phyloP scores from a whole-genome alignment of 2,113 vertebrate species.

The Tragelaphus scriptus region DNA sequence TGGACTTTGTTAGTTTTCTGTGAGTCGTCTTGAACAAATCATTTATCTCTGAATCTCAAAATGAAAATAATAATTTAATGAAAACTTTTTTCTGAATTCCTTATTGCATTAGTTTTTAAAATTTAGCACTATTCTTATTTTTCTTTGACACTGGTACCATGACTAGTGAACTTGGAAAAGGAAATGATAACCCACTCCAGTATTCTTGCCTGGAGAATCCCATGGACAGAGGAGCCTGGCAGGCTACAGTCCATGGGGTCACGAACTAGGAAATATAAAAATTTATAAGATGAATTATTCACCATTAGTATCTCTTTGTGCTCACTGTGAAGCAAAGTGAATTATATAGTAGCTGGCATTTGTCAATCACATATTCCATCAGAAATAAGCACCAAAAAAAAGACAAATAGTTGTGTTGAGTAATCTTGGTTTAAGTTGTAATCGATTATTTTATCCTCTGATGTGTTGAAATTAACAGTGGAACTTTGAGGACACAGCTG shows the following conservation, averaged over 20 bases:
- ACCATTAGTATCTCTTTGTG: constrained; percentile 27
- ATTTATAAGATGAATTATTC: constrained; percentile 51
- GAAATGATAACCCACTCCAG: too few species aligned
- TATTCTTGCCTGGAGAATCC: too few species aligned
- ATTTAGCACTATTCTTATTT: neutral
- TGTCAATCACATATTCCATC: constrained; percentile 24
- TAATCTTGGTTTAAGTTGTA: neutral
- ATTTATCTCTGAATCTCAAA: neutral
- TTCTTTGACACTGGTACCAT: neutral
- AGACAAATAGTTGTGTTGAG: neutral
- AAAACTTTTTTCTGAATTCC: neutral
- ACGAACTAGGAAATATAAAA: constrained; percentile 3
- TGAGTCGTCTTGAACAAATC: neutral
- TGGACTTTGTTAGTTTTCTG: neutral
- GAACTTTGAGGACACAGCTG: neutral
- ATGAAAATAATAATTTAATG: neutral
- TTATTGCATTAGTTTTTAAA: neutral
- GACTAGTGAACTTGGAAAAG: constrained; percentile 14
- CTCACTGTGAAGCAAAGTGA: constrained; percentile 17
- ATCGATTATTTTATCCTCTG: neutral
- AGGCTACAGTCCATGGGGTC: too few species aligned
- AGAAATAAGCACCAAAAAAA: neutral
- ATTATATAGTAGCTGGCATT: constrained; percentile 22
- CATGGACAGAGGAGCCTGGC: too few species aligned
- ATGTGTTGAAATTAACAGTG: neutral